Evolutionary conservation across 2,797 vertebrate species (phyloP).

Genomic region (Squalus acanthias): DNA sequence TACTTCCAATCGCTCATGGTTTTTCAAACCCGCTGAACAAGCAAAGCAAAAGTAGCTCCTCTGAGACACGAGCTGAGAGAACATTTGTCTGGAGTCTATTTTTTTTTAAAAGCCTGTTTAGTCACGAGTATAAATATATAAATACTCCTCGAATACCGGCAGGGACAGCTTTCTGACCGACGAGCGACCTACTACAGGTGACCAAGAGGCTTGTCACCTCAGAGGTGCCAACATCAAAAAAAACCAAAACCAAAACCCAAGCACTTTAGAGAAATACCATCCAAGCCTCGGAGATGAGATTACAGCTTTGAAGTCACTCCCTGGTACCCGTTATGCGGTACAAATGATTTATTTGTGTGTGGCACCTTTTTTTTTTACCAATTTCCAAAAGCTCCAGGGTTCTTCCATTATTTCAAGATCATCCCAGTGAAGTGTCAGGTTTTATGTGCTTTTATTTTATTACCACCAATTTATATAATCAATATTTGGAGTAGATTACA

Average conservation of each 20-base stretch:
- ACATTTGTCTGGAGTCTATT: neutral
- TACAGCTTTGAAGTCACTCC: neutral
- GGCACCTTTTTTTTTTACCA: neutral
- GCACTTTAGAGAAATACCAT: neutral
- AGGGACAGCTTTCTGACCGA: neutral
- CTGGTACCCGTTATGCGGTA: neutral
- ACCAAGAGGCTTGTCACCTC: neutral
- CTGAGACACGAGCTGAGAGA: constrained; percentile 13
- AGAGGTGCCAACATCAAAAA: neutral
- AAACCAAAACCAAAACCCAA: neutral
- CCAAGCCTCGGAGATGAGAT: neutral
- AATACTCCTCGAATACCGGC: no score
- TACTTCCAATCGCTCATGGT: neutral
- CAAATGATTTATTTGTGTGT: neutral
- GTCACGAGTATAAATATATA: neutral
- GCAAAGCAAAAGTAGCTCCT: neutral
- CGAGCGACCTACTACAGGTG: neutral
- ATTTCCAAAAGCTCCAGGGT: neutral
- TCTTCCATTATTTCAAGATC: neutral
- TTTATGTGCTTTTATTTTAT: neutral
- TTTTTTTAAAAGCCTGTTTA: neutral
- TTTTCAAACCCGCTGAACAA: neutral
- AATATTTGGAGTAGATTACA: neutral
- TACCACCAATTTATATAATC: neutral
- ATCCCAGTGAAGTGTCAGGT: neutral